These are phyloP conservation scores for Melozone crissalis DNA, from an alignment of 2,113 vertebrate species.

Conservation along the genomic window DNA sequence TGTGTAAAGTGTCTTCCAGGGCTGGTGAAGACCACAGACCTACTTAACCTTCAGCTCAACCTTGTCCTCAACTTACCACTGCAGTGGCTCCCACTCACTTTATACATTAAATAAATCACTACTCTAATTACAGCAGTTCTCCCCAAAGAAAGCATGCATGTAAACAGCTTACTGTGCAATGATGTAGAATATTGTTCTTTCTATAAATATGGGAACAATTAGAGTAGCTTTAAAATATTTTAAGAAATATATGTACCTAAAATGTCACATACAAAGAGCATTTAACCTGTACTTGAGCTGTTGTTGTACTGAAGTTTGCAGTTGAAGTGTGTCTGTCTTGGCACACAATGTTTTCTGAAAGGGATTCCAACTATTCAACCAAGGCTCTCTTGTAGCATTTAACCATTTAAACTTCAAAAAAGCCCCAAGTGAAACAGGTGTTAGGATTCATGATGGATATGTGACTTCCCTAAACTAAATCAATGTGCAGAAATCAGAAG, in stretches of 20 bases:
- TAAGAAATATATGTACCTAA: background rate
- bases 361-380: background rate
- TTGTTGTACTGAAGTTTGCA: background rate
- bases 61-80: background rate
- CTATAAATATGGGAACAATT: background rate
- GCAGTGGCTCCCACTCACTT: background rate
- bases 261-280: background rate
- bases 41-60: background rate
- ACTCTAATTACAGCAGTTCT: background rate
- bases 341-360: background rate
- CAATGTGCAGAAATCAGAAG: background rate
- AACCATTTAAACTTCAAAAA: background rate
- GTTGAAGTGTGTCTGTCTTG: background rate
- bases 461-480: background rate
- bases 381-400: background rate
- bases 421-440: background rate
- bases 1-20: background rate
- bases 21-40: background rate
- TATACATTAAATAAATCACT: background rate
- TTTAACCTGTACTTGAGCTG: background rate
- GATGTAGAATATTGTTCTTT: background rate
- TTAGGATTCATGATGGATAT: background rate
- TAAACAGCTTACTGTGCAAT: background rate
- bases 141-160: background rate
- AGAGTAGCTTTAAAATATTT: background rate